Evolutionary conservation across 2,888 invertebrate genomes (phyloP).

Genomic region (Lingula anatina): DNA sequence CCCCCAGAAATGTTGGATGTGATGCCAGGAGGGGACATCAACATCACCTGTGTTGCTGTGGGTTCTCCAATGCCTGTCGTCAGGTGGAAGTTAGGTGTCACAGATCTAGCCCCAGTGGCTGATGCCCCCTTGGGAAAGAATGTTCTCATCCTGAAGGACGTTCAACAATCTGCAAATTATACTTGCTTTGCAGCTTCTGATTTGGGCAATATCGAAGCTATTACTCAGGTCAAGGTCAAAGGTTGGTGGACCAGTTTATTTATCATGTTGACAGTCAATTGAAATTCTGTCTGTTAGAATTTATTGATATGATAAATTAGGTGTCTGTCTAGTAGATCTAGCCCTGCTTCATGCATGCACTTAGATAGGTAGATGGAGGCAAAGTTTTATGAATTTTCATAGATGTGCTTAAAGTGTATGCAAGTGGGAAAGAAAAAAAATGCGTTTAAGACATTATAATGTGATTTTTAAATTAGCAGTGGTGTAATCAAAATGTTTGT

Average conservation of each 20-base stretch:
- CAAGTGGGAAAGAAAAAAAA: no score
- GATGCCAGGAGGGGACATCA: conserved; percentile 83
- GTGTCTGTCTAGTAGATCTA: no score
- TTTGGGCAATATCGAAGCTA: conserved; percentile 83
- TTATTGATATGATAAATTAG: no score
- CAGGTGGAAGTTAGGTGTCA: conserved; percentile 57
- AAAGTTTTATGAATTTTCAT: no score
- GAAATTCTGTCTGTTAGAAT: no score
- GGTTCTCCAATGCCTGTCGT: conserved; percentile 98
- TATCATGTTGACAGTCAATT: no score
- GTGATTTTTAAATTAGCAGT: no score
- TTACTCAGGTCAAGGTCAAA: conserved; percentile 89
- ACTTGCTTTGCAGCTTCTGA: conserved; percentile 95
- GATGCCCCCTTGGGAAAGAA: conserved; percentile 63
- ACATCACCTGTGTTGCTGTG: conserved; percentile 92
- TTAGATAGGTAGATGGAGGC: no score
- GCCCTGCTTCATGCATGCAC: no score
- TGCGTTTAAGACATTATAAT: no score
- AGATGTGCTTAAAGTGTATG: no score
- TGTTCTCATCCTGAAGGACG: conserved; percentile 77
- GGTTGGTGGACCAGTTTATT: conserved; percentile 65
- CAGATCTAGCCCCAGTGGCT: conserved; percentile 67
- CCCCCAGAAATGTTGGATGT: conserved; percentile 86
- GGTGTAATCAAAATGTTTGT: no score
- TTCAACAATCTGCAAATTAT: conserved; percentile 90